Conservation (phyloP, 2,797 vertebrate species). For the Melanogrammus aeglefinus region DNA sequence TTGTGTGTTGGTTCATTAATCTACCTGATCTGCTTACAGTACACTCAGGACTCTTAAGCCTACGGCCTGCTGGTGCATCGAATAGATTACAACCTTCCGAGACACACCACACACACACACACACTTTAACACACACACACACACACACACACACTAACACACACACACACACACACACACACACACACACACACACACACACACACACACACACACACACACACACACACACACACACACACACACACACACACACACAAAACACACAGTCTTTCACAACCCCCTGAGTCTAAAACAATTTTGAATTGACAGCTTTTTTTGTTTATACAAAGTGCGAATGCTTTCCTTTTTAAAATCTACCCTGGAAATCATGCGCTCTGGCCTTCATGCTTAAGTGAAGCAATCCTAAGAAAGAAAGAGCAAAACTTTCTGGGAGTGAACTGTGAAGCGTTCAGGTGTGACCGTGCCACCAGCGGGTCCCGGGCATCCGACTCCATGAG, state of each 20-base stretch:
- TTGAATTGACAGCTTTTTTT: not conserved
- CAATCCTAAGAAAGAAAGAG: not conserved
- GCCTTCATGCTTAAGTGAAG: not conserved
- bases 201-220: no score
- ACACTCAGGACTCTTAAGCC: not conserved
- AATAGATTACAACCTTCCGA: not conserved
- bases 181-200: no score
- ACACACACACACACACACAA: no score
- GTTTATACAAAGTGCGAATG: not conserved
- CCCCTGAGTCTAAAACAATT: not conserved
- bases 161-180: no score
- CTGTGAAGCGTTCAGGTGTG: constrained; percentile 41
- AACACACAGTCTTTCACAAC: not conserved
- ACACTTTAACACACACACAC: no score
- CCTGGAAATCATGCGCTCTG: not conserved
- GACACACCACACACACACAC: no score
- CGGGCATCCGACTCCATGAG: constrained; percentile 32
- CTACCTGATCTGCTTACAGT: not conserved
- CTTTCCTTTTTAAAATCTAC: not conserved
- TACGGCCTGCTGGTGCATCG: not conserved
- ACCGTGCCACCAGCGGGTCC: constrained; percentile 55
- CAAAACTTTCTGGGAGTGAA: not conserved
- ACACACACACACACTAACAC: no score
- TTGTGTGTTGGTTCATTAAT: constrained; percentile 2
- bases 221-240: no score